Conservation (phyloP, 2,888 invertebrate species). For the Homarus gammarus region DNA sequence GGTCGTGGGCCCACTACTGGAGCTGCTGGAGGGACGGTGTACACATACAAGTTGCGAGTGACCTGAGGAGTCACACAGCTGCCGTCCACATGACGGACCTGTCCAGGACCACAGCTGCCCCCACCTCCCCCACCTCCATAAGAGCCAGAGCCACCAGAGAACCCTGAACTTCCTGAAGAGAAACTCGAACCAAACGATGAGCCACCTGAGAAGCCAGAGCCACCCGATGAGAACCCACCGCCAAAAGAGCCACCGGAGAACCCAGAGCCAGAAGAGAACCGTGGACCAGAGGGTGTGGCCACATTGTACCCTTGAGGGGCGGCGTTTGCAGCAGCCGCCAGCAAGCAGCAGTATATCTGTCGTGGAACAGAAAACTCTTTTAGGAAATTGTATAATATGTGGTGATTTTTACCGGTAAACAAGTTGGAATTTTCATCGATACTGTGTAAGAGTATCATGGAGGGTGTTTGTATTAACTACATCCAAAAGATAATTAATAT, state of each 20-base stretch:
- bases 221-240: not conserved
- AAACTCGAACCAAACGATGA: not conserved
- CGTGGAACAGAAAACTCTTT: not conserved
- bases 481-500: no score
- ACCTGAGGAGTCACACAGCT: constrained; percentile 23
- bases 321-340: not conserved
- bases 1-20: constrained; percentile 34
- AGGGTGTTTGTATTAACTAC: no score
- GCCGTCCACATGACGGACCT: constrained; percentile 32
- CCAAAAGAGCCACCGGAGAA: not conserved
- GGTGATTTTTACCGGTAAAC: no score
- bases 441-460: no score
- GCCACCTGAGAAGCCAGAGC: not conserved
- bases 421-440: no score
- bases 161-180: not conserved
- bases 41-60: constrained; percentile 55
- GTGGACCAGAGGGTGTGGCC: not conserved
- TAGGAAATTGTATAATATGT: not conserved
- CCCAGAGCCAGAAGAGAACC: not conserved
- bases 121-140: no score
- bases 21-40: constrained; percentile 24
- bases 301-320: not conserved
- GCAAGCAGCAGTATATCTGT: not conserved
- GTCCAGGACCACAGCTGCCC: not conserved
- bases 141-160: not conserved